These are phyloP conservation scores for Apis laboriosa DNA, from an alignment of 1,140 invertebrate genomes.

Conservation along the genomic window DNA sequence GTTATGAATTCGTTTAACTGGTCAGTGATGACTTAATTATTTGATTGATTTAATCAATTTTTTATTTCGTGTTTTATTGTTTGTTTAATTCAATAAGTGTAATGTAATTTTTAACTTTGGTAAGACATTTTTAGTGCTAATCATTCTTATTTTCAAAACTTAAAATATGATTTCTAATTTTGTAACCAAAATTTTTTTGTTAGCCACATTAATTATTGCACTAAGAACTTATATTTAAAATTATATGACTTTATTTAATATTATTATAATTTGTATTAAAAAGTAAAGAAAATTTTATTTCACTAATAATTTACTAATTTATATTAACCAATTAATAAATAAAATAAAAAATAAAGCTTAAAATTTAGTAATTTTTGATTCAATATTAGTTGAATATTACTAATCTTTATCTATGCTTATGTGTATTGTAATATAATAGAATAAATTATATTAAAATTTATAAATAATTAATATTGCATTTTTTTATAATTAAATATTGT, in stretches of 20 bases:
- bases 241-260: neutral
- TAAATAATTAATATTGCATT: neutral
- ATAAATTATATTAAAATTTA: neutral
- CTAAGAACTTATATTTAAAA: neutral
- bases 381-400: neutral
- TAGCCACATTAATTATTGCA: neutral
- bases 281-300: neutral
- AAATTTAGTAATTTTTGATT: neutral
- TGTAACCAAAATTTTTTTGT: neutral
- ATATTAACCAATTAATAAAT: neutral
- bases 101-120: neutral
- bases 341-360: neutral
- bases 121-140: conserved; percentile 4
- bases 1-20: neutral
- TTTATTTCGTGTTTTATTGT: neutral
- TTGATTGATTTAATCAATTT: neutral
- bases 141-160: neutral
- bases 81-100: neutral
- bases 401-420: neutral
- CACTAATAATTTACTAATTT: neutral
- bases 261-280: neutral
- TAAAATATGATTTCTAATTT: neutral
- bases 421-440: neutral
- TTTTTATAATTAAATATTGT: neutral
- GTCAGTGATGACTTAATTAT: conserved; percentile 4